Evolutionary conservation across 2,797 vertebrate species (phyloP).

Genomic region (Iguana delicatissima): DNA sequence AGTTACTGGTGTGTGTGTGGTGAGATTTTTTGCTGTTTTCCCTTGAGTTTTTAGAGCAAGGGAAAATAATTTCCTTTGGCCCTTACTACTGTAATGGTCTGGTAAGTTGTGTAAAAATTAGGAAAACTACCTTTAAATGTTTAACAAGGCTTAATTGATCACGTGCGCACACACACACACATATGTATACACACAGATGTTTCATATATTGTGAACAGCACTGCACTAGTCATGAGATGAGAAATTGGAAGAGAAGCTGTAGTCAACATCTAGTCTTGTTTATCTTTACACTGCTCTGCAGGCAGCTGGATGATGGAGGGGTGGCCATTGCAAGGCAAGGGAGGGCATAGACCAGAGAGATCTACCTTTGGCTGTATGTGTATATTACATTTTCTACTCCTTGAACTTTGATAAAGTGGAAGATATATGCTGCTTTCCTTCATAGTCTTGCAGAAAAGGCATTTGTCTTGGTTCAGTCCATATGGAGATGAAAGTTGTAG

Average conservation of each 20-base stretch:
- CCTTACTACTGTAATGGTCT: neutral
- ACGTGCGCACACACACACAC: too few species aligned
- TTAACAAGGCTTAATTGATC: neutral
- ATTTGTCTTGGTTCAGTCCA: neutral
- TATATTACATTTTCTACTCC: neutral
- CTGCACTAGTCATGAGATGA: too few species aligned
- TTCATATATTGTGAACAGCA: neutral
- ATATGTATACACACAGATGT: too few species aligned
- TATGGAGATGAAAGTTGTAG: neutral
- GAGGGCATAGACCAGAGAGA: too few species aligned
- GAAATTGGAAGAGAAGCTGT: too few species aligned
- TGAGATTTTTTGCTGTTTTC: neutral
- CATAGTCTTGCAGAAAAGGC: conserved; percentile 5
- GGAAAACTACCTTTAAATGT: neutral
- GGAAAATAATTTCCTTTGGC: neutral
- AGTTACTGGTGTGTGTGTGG: neutral
- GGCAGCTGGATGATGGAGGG: too few species aligned
- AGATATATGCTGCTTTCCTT: neutral
- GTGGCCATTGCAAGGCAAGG: too few species aligned
- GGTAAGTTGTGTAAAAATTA: neutral
- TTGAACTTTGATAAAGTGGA: neutral
- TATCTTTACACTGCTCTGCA: too few species aligned
- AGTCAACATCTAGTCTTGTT: too few species aligned
- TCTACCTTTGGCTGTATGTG: neutral
- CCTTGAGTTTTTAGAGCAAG: too few species aligned